A percentile compares a stretch with the other conserved stretches of the same genome.
Evolutionary conservation across 2,797 vertebrate genomes (phyloP).

Genomic region (Rallus crepitans): DNA sequence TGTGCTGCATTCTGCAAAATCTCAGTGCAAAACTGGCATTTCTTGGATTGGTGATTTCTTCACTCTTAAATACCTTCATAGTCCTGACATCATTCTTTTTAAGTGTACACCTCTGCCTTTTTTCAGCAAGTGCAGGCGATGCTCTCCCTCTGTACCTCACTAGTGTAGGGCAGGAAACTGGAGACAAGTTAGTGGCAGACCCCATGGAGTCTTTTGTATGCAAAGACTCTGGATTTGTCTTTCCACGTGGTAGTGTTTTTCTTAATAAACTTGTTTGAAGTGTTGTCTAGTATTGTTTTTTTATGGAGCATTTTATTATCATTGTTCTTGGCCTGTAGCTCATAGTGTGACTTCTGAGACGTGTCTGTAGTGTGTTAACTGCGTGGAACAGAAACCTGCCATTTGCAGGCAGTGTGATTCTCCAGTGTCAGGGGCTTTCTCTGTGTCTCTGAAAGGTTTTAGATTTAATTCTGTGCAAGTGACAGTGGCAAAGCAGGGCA

Average conservation of each 20-base stretch:
- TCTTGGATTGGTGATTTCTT: neutral
- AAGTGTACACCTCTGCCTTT: neutral
- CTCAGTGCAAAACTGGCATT: neutral
- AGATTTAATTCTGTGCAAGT: neutral
- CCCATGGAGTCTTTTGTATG: neutral
- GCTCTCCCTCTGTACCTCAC: neutral
- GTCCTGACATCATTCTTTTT: neutral
- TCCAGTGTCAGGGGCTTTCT: neutral
- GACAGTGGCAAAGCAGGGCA: neutral
- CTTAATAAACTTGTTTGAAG: conserved; percentile 58
- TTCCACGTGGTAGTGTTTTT: neutral
- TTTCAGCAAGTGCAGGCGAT: neutral
- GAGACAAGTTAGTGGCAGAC: neutral
- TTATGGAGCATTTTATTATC: conserved; percentile 49
- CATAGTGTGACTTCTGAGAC: neutral
- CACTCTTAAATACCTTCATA: neutral
- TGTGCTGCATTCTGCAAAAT: neutral
- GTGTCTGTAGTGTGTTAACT: neutral
- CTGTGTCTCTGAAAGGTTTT: conserved; percentile 15
- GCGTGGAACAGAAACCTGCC: neutral
- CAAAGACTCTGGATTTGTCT: conserved; percentile 12
- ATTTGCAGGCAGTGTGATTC: neutral
- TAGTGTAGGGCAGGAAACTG: neutral
- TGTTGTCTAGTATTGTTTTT: conserved; percentile 8
- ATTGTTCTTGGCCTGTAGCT: conserved; percentile 10